Evolutionary conservation across 1,140 invertebrate genomes (phyloP).

Genomic region (Cydia splendana): DNA sequence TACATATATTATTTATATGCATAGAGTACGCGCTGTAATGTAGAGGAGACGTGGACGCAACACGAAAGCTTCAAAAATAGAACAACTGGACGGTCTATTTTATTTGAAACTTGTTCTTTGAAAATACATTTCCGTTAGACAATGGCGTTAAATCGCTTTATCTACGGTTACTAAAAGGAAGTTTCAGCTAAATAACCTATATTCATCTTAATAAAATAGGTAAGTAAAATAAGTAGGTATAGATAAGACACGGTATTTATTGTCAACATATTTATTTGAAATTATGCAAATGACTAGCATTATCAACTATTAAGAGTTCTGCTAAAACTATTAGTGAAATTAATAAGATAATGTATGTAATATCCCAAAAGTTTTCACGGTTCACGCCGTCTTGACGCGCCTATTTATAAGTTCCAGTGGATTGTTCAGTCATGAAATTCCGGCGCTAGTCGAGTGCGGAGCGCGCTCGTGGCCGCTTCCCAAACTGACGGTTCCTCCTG

Average conservation of each 20-base stretch:
- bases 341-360: not conserved
- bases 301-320: not conserved
- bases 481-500: conserved; percentile 45
- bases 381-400: conserved; percentile 55
- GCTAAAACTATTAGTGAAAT: not conserved
- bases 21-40: not conserved
- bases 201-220: too few species aligned
- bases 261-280: not conserved
- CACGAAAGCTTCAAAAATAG: conserved; percentile 51
- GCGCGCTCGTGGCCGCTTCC: conserved; percentile 49
- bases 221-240: too few species aligned
- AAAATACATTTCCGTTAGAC: not conserved
- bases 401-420: conserved; percentile 77
- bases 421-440: conserved; percentile 67
- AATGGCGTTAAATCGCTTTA: not conserved
- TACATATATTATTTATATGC: not conserved
- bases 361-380: conserved; percentile 51
- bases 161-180: not conserved
- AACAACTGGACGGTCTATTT: conserved; percentile 41
- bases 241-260: not conserved
- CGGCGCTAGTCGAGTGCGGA: conserved; percentile 62
- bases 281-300: not conserved
- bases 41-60: conserved; percentile 9
- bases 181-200: not conserved
- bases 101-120: conserved; percentile 46